A percentile compares a stretch with the other conserved stretches of the same genome.
Evolutionary conservation across 1,140 invertebrate species (phyloP).

Genomic region (Eupeodes corollae): DNA sequence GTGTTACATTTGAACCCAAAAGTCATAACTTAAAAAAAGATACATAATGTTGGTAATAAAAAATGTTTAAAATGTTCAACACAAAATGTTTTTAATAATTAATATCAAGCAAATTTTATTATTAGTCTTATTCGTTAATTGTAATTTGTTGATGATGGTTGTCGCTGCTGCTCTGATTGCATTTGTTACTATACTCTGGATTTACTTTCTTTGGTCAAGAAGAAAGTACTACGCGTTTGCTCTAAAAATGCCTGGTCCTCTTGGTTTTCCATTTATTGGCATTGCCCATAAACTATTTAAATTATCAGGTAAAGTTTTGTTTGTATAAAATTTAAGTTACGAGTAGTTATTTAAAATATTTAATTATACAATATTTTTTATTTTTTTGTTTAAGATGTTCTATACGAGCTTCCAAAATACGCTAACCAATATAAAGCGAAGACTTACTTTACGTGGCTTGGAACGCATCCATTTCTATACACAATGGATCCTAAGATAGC

Average conservation of each 20-base stretch:
- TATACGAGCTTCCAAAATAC: constrained; percentile 14
- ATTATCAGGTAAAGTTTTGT: constrained; percentile 18
- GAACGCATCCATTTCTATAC: constrained; percentile 24
- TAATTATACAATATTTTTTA: not conserved
- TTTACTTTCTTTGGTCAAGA: constrained; percentile 28
- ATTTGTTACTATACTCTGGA: constrained; percentile 12
- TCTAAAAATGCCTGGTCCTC: constrained; percentile 24
- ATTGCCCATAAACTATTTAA: constrained; percentile 20
- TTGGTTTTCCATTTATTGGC: constrained; percentile 27
- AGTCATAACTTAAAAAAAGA: too few species aligned
- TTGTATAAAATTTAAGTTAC: too few species aligned
- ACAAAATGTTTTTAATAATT: too few species aligned
- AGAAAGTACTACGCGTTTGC: constrained; percentile 25
- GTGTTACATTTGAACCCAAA: too few species aligned
- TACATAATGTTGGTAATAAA: too few species aligned
- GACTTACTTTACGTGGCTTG: constrained; percentile 24
- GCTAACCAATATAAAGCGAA: constrained; percentile 13
- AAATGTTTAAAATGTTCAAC: too few species aligned
- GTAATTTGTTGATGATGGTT: too few species aligned
- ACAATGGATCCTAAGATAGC: constrained; percentile 20
- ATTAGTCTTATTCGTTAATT: too few species aligned
- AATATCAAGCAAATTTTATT: too few species aligned
- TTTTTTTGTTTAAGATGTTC: constrained; percentile 17
- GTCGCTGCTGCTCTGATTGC: too few species aligned
- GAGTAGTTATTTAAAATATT: too few species aligned